These are phyloP conservation scores for Beroe forskalii DNA, from an alignment of 37 sponge, comb jelly and placozoan species.

Conservation along the genomic window DNA sequence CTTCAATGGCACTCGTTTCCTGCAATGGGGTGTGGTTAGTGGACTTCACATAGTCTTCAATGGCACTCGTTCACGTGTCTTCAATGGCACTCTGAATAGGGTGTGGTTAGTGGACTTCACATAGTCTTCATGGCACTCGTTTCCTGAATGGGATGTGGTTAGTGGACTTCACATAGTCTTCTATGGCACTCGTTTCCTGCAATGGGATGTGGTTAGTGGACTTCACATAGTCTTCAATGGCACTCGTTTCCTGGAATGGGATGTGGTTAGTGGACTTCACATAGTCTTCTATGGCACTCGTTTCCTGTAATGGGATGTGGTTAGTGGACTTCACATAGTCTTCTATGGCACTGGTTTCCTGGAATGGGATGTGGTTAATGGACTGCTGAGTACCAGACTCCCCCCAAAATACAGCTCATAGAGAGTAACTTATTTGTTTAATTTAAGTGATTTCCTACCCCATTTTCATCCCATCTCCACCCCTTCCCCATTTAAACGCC, in stretches of 20 bases:
- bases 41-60: neutral
- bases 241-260: neutral
- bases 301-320: neutral
- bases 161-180: slow-evolving; percentile 35
- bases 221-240: slow-evolving; percentile 14
- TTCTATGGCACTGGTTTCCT: neutral
- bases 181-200: neutral
- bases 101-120: too few species aligned
- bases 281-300: slow-evolving; percentile 9
- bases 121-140: too few species aligned
- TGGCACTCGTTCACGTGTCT: too few species aligned
- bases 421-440: too few species aligned
- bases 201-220: neutral
- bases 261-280: neutral
- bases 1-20: slow-evolving; percentile 1
- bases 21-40: neutral
- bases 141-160: too few species aligned
- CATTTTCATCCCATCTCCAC: too few species aligned
- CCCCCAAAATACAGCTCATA: too few species aligned
- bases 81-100: too few species aligned
- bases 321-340: slow-evolving; percentile 10
- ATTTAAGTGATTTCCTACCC: too few species aligned
- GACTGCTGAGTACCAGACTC: too few species aligned
- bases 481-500: too few species aligned
- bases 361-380: too few species aligned